These are phyloP conservation scores for Congeria kusceri DNA, from an alignment of 2,888 invertebrate genomes.

Conservation along the genomic window DNA sequence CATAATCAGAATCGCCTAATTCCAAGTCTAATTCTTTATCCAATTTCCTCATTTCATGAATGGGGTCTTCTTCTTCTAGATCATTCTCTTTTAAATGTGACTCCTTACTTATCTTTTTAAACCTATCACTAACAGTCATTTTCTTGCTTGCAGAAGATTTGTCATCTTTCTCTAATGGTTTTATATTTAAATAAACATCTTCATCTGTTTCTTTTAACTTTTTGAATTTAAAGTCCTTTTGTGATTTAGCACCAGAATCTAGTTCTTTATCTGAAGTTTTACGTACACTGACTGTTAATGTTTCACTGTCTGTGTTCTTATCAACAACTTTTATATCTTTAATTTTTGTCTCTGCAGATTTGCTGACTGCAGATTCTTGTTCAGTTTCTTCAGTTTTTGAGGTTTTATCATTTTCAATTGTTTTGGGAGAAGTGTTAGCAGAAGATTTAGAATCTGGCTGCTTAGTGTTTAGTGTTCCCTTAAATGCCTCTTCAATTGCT, in stretches of 20 bases:
- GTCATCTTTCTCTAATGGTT: conserved; percentile 21
- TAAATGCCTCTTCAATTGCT: conserved; percentile 57
- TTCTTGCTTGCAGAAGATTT: conserved; percentile 26
- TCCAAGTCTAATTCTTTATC: conserved; percentile 54
- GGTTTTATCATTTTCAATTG: conserved; percentile 7
- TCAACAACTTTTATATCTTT: not conserved
- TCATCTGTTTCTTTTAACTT: conserved; percentile 20
- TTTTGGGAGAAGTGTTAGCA: conserved; percentile 1
- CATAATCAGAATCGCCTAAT: conserved; percentile 45
- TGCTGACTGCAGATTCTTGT: not conserved
- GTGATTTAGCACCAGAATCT: conserved; percentile 1
- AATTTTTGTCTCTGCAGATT: conserved; percentile 3
- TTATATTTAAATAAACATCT: conserved; percentile 27
- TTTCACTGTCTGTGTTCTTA: not conserved
- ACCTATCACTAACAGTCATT: conserved; percentile 51
- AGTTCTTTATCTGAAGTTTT: conserved; percentile 5
- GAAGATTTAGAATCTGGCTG: not conserved
- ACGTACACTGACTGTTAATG: not conserved
- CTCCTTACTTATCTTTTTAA: conserved; percentile 40
- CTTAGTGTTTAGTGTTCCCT: conserved; percentile 8
- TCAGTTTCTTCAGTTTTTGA: conserved; percentile 5
- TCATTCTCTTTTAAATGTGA: conserved; percentile 17
- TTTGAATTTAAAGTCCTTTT: conserved; percentile 1
- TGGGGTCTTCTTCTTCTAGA: conserved; percentile 53
- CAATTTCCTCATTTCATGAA: conserved; percentile 62